A percentile compares a stretch with the other conserved stretches of the same genome.
Conservation (phyloP, 2,797 vertebrate species). For the Tolypeutes matacus region DNA sequence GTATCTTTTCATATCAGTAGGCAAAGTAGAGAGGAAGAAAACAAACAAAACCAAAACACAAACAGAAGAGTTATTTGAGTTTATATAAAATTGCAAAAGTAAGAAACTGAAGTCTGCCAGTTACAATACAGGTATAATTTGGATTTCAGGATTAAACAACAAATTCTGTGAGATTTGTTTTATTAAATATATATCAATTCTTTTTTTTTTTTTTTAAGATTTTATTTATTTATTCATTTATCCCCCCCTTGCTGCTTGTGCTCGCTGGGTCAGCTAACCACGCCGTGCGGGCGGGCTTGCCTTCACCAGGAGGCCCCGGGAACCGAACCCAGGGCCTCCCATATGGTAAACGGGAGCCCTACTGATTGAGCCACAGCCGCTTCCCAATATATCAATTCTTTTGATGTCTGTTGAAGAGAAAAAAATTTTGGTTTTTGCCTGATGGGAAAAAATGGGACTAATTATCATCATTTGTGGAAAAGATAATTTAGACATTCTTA, state of each 20-base stretch:
- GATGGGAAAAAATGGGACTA: not conserved
- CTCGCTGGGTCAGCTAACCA: too few relatives aligned
- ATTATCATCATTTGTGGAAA: slow-evolving; percentile 19
- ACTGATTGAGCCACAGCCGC: too few relatives aligned
- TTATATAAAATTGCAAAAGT: slow-evolving; percentile 28
- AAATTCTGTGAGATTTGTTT: slow-evolving; percentile 22
- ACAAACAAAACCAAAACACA: slow-evolving; percentile 8
- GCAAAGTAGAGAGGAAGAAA: not conserved
- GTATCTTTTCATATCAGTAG: not conserved
- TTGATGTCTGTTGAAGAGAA: slow-evolving; percentile 1
- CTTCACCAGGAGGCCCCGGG: too few relatives aligned
- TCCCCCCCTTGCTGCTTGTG: too few relatives aligned
- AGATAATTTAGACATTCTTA: not conserved
- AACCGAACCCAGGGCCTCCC: too few relatives aligned
- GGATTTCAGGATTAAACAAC: slow-evolving; percentile 8
- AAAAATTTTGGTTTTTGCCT: slow-evolving; percentile 3
- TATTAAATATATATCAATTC: slow-evolving; percentile 5
- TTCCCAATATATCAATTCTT: too few relatives aligned
- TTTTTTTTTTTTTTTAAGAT: too few relatives aligned
- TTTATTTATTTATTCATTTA: too few relatives aligned
- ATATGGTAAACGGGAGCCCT: too few relatives aligned
- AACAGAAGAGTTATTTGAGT: slow-evolving; percentile 25
- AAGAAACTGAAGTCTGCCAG: slow-evolving; percentile 4
- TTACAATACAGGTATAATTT: not conserved
- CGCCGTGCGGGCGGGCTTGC: too few relatives aligned